phyloP scores from a whole-genome alignment of 1,140 invertebrate genomes.

The Drosophila parvula region DNA sequence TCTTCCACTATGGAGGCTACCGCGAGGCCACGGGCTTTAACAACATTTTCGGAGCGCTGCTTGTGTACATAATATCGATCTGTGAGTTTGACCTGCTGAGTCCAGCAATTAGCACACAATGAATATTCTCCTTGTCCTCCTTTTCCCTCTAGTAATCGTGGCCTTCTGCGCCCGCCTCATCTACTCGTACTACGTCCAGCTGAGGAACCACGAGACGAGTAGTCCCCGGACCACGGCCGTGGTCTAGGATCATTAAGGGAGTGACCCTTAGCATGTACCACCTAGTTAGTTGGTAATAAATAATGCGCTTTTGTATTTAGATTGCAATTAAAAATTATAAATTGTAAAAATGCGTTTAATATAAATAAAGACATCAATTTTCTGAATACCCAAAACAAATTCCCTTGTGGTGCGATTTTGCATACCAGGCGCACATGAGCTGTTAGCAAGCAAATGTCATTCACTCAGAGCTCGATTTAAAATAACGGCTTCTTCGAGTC shows the following conservation, averaged over 20 bases:
- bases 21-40: conserved; percentile 51
- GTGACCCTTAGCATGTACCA: too few species aligned
- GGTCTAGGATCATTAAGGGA: conserved; percentile 14
- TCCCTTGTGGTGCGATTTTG: too few species aligned
- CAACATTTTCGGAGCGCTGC: conserved; percentile 50
- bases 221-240: conserved; percentile 44
- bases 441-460: too few species aligned
- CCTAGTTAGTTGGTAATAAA: neutral
- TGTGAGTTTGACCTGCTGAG: conserved; percentile 46
- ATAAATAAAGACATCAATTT: too few species aligned
- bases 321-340: too few species aligned
- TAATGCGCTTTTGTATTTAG: too few species aligned
- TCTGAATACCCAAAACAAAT: too few species aligned
- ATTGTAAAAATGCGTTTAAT: too few species aligned
- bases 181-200: conserved; percentile 67
- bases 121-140: too few species aligned
- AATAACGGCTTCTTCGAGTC: too few species aligned
- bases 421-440: too few species aligned
- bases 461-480: too few species aligned
- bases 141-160: conserved; percentile 43
- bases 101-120: neutral
- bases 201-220: conserved; percentile 53
- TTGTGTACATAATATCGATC: conserved; percentile 48
- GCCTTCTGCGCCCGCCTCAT: conserved; percentile 65
- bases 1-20: conserved; percentile 72